Conservation (phyloP, 2,797 vertebrate genomes). For the Lemur catta region DNA sequence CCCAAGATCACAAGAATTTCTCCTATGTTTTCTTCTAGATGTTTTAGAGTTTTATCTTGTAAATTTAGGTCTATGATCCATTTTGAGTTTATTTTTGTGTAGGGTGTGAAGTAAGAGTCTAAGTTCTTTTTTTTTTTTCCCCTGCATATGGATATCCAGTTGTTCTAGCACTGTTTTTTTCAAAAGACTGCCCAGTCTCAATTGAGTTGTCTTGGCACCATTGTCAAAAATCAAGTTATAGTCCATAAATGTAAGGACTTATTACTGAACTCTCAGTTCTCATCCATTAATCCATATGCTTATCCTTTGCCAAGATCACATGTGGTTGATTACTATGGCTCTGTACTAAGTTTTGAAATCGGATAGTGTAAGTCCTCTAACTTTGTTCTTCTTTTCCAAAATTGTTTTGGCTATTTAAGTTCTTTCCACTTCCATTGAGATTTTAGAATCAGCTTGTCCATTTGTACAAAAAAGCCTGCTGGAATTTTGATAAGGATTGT, state of each 20-base stretch:
- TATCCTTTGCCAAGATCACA: background rate
- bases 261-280: background rate
- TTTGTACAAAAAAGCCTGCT: background rate
- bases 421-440: background rate
- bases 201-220: background rate
- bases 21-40: background rate
- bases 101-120: background rate
- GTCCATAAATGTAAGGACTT: background rate
- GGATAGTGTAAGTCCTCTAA: background rate
- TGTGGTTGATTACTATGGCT: background rate
- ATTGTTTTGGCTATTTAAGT: background rate
- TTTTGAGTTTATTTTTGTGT: background rate
- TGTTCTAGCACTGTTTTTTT: background rate
- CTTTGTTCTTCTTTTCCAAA: background rate
- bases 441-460: slow-evolving; percentile 6
- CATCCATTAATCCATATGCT: background rate
- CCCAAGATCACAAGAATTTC: background rate
- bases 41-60: background rate
- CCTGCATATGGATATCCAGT: background rate
- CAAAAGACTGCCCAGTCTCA: background rate
- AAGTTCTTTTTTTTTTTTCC: background rate
- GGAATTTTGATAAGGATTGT: background rate
- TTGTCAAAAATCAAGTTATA: background rate
- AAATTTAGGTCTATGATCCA: background rate
- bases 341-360: background rate